These are phyloP conservation scores for Smittia sp. DNA, from an alignment of 2,888 invertebrate species.

Conservation along the genomic window DNA sequence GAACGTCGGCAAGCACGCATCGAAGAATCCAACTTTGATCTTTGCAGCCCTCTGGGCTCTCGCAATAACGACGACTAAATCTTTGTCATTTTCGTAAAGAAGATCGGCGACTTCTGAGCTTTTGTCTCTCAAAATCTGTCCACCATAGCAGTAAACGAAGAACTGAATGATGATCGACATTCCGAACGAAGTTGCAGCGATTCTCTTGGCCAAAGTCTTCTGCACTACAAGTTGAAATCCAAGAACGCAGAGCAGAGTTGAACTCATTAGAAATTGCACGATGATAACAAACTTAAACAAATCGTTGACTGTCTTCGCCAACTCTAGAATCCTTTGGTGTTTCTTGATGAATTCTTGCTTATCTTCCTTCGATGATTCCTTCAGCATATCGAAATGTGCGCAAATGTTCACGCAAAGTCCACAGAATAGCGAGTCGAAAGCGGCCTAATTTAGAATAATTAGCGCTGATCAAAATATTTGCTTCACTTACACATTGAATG, in stretches of 20 bases:
- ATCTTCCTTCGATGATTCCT: background rate
- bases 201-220: background rate
- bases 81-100: constrained; percentile 2
- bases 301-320: constrained; percentile 12
- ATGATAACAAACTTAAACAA: constrained; percentile 23
- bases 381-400: background rate
- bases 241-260: constrained; percentile 35
- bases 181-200: constrained; percentile 6
- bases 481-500: background rate
- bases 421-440: background rate
- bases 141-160: constrained; percentile 38
- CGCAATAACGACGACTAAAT: background rate
- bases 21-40: background rate
- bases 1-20: constrained; percentile 1
- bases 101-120: background rate
- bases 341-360: background rate
- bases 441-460: background rate
- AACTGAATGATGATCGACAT: constrained; percentile 25
- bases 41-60: background rate
- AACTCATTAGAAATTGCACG: constrained; percentile 29
- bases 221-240: constrained; percentile 36
- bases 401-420: background rate
- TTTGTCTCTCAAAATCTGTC: constrained; percentile 15
- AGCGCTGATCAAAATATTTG: too few relatives aligned
- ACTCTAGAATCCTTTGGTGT: background rate